Evolutionary conservation across 2,113 vertebrate species (phyloP), one percentile per base, ranked within the genome.

Genomic region (Pterocles orientalis): DNA sequence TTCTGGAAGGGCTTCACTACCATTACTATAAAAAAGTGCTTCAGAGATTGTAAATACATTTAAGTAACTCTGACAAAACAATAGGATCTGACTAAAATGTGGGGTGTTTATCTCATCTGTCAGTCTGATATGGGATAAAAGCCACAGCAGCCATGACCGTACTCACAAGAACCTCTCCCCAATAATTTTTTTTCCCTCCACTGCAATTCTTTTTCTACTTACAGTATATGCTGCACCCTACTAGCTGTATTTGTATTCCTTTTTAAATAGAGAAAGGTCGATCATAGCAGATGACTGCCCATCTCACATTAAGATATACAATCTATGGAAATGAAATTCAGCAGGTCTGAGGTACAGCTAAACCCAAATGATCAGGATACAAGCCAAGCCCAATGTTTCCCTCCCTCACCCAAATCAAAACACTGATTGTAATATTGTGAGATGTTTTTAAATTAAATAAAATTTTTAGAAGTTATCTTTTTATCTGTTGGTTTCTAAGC

Each of bases 11-110:
- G 80, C 84, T 90, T 97, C 92, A 86, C 95, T 88, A 94, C 95
- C 95, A 97, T 97, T 97, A 96, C 95, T 94, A 64, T 78, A 82
- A 94, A 66, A 92, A 43, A 62, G 82, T 68, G 58, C 80, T 87
- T 72, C 45, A 14, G 92, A 94, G 80, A 95, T 56, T 96, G 81
- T 91, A 85, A 97, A 97, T 91, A 94, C 84, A 58, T 94, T 68
- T 95, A 95, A 97, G 90, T 95, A 96, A 90, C 82, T 95, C 78
- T 71, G 86, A 96, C 92, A 94, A 96, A 94, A 96, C 85, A 79
- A 79, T 80, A 90, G 94, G 66, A 94, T 92, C 92, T 97, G 88
- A 81, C 69, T 92, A 94, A 97, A 91, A 95, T 85, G 91, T 92
- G 87, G 82, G 79, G 64, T 86, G 83, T 94, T 90, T 78, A 92